Evolutionary conservation across 2,113 vertebrate genomes (phyloP), one percentile per base, ranked within the genome.

Genomic region (Sterna hirundo): DNA sequence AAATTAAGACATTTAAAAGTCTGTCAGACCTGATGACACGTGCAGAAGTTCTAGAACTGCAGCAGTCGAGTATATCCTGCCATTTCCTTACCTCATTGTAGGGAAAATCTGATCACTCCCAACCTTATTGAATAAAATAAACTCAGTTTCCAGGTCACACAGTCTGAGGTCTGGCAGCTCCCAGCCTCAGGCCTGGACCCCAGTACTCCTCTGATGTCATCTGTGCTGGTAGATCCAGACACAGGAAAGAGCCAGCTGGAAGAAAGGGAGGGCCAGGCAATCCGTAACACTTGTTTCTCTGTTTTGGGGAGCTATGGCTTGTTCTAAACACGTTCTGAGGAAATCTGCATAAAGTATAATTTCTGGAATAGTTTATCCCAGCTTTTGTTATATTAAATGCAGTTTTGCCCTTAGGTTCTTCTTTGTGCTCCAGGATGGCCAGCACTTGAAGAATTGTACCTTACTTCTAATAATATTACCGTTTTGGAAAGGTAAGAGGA

Each of bases 341-440:
- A 61, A 74, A 89, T 62, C n/a, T 49, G 68, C 13, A 8, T 74
- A 21, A 84, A 84, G 6, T 69, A 12, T 62, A 54, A 78, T 85
- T 91, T 89, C 76, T 94, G 66, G 58, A 93, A 70, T 83, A 60
- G 11, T 70, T 94, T 82, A 77, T 44, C 42, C 36, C 42, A 58
- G 32, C 30, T 85, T 85, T 22, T 51, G 10, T 80, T 75, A 49
- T 36, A 95, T 90, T 97, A 93, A 97, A 88, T 91, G 9, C 86
- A 91, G 61, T 90, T 97, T 94, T 95, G 66, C 90, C 85, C 60
- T 38, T 94, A 99, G 99, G 97, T 99, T 93, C 98, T 99, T 78
- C 76, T 96, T 38, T 99, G 98, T 83, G 99, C 99, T 93, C 42
- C 96, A 64, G 98, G 98, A 96, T 99, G 99, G 98, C 99, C 98